Conservation (phyloP, 2,888 invertebrate species). For the Luperina nickerlii region DNA sequence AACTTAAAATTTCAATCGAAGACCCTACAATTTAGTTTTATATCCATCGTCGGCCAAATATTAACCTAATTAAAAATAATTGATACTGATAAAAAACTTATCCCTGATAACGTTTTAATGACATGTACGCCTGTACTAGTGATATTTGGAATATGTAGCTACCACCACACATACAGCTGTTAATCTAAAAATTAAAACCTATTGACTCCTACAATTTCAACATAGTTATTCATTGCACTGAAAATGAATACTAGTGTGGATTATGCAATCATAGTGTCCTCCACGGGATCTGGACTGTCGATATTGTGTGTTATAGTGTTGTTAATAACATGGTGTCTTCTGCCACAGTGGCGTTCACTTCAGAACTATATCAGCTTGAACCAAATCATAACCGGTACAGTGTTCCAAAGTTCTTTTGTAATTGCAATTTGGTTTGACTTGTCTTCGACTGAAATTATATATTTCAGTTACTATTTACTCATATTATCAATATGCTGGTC, state of each 20-base stretch:
- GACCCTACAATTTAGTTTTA: neutral
- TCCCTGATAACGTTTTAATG: neutral
- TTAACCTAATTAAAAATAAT: constrained; percentile 27
- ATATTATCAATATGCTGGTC: constrained; percentile 50
- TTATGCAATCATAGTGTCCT: neutral
- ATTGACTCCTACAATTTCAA: neutral
- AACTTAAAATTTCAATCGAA: neutral
- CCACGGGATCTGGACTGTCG: constrained; percentile 23
- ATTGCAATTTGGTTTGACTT: neutral
- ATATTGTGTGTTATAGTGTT: constrained; percentile 37
- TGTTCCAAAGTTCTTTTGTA: neutral
- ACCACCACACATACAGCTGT: neutral
- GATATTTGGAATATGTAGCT: neutral
- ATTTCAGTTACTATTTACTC: constrained; percentile 26
- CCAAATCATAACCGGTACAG: constrained; percentile 39
- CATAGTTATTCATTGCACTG: neutral
- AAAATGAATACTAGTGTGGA: neutral
- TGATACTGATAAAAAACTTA: neutral
- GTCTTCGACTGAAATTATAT: accelerated
- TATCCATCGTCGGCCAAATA: no score
- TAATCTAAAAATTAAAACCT: neutral
- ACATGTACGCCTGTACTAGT: neutral
- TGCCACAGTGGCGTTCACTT: constrained; percentile 51
- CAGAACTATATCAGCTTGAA: constrained; percentile 47
- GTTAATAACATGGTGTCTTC: constrained; percentile 38